Conservation (phyloP, 2,797 vertebrate genomes). For the Hippocampus kuda region DNA sequence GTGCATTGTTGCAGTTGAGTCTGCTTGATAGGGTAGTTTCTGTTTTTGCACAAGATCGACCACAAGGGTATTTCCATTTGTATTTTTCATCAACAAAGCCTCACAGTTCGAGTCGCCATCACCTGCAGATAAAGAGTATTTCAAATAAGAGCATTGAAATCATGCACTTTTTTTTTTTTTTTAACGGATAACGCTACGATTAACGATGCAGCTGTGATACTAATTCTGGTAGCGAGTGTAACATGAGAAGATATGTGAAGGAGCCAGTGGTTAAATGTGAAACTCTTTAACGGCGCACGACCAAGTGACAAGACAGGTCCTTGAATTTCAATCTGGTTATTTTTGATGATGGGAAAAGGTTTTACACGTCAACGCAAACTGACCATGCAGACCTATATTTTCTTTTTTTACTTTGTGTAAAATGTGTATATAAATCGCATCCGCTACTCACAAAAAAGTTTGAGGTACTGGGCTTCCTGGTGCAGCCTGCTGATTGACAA, state of each 20-base stretch:
- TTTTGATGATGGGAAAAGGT: constrained; percentile 42
- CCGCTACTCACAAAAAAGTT: constrained; percentile 12
- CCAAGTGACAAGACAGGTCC: constrained; percentile 28
- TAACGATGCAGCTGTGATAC: constrained; percentile 33
- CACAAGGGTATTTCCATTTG: constrained; percentile 9
- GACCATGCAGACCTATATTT: constrained; percentile 34
- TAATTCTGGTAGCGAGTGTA: constrained; percentile 22
- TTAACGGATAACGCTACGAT: background rate
- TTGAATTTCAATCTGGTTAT: constrained; percentile 54
- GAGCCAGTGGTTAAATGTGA: constrained; percentile 24
- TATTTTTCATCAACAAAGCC: background rate
- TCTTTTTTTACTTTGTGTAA: constrained; percentile 46
- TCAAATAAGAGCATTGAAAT: constrained; percentile 18
- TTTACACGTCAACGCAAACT: constrained; percentile 42
- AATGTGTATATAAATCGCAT: constrained; percentile 53
- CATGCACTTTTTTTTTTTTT: constrained; percentile 7
- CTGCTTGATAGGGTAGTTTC: background rate
- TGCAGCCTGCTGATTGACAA: background rate
- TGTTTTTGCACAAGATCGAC: background rate
- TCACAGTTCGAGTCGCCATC: background rate
- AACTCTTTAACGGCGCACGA: constrained; percentile 8
- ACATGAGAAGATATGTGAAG: constrained; percentile 17
- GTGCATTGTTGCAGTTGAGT: background rate
- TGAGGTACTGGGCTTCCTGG: background rate
- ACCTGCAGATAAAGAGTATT: background rate